These are phyloP conservation scores for Xenus cinereus DNA, from an alignment of 2,113 vertebrate species.

Conservation along the genomic window DNA sequence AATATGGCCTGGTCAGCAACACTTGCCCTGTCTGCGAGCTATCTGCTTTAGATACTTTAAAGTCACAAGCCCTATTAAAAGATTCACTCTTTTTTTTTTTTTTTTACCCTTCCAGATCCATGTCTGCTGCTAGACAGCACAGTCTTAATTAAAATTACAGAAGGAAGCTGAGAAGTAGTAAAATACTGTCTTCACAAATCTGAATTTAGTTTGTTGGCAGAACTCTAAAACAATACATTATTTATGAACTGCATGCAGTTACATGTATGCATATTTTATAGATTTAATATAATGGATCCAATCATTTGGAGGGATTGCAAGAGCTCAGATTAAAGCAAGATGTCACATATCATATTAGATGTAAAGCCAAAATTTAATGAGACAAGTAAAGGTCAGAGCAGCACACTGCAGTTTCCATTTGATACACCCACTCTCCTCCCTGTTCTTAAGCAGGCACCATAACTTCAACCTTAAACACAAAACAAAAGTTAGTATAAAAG, in stretches of 20 bases:
- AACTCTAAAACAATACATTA: constrained; percentile 43
- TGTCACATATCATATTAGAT: constrained; percentile 45
- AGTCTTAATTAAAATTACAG: constrained; percentile 16
- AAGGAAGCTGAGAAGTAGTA: not conserved
- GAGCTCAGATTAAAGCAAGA: constrained; percentile 62
- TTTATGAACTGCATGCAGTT: constrained; percentile 57
- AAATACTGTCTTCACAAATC: not conserved
- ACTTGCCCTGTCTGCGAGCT: not conserved
- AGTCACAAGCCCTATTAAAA: not conserved
- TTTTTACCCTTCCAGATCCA: not conserved
- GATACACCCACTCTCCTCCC: not conserved
- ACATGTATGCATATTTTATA: constrained; percentile 46
- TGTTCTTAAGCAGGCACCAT: not conserved
- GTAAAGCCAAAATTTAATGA: constrained; percentile 61
- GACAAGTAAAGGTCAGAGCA: constrained; percentile 62
- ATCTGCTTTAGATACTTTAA: not conserved
- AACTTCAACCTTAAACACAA: not conserved
- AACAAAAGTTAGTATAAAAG: not conserved
- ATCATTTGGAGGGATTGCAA: constrained; percentile 29
- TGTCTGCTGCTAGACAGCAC: not conserved
- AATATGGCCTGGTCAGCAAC: not conserved
- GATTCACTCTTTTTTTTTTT: not conserved
- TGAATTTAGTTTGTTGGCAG: constrained; percentile 41
- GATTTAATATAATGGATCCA: constrained; percentile 58
- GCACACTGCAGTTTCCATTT: not conserved